A percentile compares a stretch with the other conserved stretches of the same genome.
Conservation (phyloP, 2,113 vertebrate genomes). For the Dipodomys ordii region DNA sequence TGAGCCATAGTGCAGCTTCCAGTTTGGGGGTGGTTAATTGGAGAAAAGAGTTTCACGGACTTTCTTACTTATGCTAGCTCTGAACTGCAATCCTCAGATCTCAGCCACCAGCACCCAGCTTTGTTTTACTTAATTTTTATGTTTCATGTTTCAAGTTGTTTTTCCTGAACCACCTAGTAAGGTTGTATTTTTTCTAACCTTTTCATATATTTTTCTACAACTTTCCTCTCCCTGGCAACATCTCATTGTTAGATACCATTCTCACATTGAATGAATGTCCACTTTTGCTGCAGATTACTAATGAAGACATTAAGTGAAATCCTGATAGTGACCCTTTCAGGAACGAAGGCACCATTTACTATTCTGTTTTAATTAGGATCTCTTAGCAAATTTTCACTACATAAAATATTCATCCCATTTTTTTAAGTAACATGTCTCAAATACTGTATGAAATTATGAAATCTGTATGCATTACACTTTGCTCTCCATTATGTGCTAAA, state of each 20-base stretch:
- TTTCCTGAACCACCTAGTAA: slow-evolving; percentile 33
- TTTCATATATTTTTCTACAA: background rate
- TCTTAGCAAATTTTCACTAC: slow-evolving; percentile 58
- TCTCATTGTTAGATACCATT: slow-evolving; percentile 23
- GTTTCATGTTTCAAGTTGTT: slow-evolving; percentile 36
- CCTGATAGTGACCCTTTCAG: slow-evolving; percentile 63
- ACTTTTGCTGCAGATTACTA: slow-evolving; percentile 54
- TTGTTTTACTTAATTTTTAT: slow-evolving; percentile 50
- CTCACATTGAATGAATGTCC: slow-evolving; percentile 44
- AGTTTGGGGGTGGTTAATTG: no score
- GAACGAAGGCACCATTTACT: slow-evolving; percentile 68
- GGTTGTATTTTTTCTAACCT: slow-evolving; percentile 23
- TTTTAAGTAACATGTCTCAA: slow-evolving; percentile 60
- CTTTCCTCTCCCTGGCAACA: background rate
- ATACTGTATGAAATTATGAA: slow-evolving; percentile 63
- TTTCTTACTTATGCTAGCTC: no score
- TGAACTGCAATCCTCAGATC: no score
- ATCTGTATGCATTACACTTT: slow-evolving; percentile 63
- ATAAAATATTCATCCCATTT: slow-evolving; percentile 67
- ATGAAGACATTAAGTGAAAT: slow-evolving; percentile 69
- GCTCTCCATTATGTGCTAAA: slow-evolving; percentile 62
- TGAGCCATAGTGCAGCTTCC: no score
- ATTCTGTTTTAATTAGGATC: slow-evolving; percentile 73
- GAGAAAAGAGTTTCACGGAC: no score
- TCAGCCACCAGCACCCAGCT: no score